A percentile compares a stretch with the other conserved stretches of the same genome.
These are phyloP conservation scores for Caerostris extrusa DNA, from an alignment of 1,140 invertebrate species.

Conservation along the genomic window DNA sequence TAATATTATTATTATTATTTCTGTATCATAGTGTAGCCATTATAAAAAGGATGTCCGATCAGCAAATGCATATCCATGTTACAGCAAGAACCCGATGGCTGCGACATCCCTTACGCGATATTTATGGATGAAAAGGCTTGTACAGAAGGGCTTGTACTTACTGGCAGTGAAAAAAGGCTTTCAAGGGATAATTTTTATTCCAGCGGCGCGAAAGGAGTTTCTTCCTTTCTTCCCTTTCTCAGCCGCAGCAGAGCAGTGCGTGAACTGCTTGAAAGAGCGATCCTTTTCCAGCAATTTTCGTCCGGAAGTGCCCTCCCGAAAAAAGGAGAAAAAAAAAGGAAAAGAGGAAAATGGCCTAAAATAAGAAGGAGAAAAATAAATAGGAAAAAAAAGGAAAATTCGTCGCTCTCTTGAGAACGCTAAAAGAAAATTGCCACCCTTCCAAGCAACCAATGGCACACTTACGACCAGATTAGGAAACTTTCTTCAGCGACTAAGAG, in stretches of 20 bases:
- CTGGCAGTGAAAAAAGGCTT: background rate
- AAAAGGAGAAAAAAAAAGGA: background rate
- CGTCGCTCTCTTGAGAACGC: background rate
- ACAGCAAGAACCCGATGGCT: too few relatives aligned
- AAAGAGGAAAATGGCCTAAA: background rate
- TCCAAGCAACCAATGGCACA: slow-evolving; percentile 53
- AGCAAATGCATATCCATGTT: background rate
- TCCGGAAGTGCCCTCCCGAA: slow-evolving; percentile 35
- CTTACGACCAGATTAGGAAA: slow-evolving; percentile 64
- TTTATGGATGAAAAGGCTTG: background rate
- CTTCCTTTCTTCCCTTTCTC: background rate
- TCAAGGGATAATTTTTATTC: background rate
- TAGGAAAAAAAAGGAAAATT: background rate
- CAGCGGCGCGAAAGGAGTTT: background rate
- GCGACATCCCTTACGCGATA: background rate
- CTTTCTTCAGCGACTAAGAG: slow-evolving; percentile 61
- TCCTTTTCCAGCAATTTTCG: slow-evolving; percentile 70
- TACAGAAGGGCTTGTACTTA: background rate
- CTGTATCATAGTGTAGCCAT: too few relatives aligned
- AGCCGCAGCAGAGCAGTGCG: background rate
- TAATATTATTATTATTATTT: too few relatives aligned
- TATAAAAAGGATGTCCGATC: background rate
- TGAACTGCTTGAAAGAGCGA: slow-evolving; percentile 56
- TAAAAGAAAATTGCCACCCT: slow-evolving; percentile 59
- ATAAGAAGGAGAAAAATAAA: background rate